Evolutionary conservation across 2,113 vertebrate genomes (phyloP), one percentile per base, ranked within the genome.

Genomic region (Lepus timidus): DNA sequence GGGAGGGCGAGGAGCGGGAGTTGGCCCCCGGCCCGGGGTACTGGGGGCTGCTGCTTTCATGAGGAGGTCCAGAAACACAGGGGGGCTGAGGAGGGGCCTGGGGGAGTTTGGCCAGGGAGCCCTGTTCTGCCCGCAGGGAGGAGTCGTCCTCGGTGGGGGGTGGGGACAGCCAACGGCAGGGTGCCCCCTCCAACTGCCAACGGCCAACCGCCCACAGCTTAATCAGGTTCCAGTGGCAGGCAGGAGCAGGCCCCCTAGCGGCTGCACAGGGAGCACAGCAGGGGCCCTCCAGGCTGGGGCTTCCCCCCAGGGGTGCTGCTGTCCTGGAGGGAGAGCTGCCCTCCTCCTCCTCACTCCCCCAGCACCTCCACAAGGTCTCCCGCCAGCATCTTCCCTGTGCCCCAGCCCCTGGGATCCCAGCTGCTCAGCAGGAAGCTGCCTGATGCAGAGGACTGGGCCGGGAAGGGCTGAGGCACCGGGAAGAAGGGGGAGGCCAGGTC

Each of bases 51-150:
- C 99, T 44, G 98, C 97, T 93, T 99, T 98, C 97, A 99, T 98
- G 83, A 98, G 98, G 49, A 98, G 98, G 96, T 99, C 99, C 44
- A 98, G 97, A 90, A 98, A 99, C 94, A 99, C 98, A 96, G 81
- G 80, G 97, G 96, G 88, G 97, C 95, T 33, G 96, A 85, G 0
- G 95, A 1, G 20, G 97, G 64, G 84, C 92, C 73, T 97, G 52
- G 10, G 98, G 97, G 83, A 98, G 80, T 73, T 98, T 97, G 85
- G 98, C 97, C 36, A 98, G 89, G 65, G 98, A 98, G 7, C 98
- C 98, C 67, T 97, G 96, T 76, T 98, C 98, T 39, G 97, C 98
- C 85, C 98, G 94, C 29, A 98, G n/a, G 10, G 98, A 98, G 0
- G 98, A 98, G 94, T 98, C 98, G 70, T 98, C 98, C 88, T 98